A percentile compares a stretch with the other conserved stretches of the same genome.
Conservation (phyloP, 2,888 invertebrate genomes). For the Apodemia hepburni region DNA sequence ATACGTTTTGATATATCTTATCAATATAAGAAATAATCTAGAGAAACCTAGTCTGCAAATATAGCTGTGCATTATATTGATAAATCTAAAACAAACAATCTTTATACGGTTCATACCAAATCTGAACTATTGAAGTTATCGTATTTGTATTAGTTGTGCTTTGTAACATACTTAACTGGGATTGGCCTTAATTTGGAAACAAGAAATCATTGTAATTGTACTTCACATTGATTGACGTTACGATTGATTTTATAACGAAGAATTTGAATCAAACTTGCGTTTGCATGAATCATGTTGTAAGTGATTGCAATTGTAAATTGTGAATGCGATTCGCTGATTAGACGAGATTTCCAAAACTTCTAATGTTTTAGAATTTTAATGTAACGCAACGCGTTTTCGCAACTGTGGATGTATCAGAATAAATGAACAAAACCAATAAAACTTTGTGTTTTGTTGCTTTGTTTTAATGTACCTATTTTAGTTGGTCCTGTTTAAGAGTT, state of each 20-base stretch:
- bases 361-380: no score
- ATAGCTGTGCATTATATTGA: not conserved
- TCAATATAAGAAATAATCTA: no score
- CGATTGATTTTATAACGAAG: not conserved
- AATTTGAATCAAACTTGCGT: not conserved
- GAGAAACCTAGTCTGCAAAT: no score
- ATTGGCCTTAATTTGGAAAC: not conserved
- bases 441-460: no score
- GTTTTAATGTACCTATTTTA: no score
- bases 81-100: not conserved
- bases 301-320: no score
- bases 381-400: no score
- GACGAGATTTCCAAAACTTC: not conserved
- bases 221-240: not conserved
- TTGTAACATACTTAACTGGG: not conserved
- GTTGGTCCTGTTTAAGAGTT: no score
- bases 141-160: constrained; percentile 1
- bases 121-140: constrained; percentile 12
- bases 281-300: not conserved
- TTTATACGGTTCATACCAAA: not conserved
- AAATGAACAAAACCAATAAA: no score
- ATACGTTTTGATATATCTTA: no score
- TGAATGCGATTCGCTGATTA: not conserved
- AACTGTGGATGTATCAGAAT: no score
- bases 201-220: not conserved